Evolutionary conservation across 2,888 invertebrate genomes (phyloP).

Genomic region (Masnerella sp.): DNA sequence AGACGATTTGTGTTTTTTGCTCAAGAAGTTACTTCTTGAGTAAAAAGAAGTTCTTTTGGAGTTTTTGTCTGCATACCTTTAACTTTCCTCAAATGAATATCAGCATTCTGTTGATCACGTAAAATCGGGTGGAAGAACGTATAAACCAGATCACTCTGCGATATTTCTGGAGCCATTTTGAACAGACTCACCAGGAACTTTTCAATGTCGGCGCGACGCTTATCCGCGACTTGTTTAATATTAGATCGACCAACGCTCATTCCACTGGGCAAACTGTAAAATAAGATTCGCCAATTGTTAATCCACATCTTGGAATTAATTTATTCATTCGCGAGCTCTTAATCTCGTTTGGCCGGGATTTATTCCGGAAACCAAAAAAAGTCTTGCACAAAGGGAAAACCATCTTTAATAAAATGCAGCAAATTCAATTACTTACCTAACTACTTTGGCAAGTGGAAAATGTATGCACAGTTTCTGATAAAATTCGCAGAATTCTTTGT

Average conservation of each 20-base stretch:
- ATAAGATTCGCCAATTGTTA: constrained; percentile 24
- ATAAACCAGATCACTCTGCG: constrained; percentile 97
- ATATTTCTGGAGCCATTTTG: constrained; percentile 93
- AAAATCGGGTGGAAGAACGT: constrained; percentile 98
- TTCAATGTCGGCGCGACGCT: constrained; percentile 92
- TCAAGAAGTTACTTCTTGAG: not conserved
- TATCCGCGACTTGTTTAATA: constrained; percentile 95
- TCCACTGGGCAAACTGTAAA: constrained; percentile 83
- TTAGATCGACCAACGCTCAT: constrained; percentile 94
- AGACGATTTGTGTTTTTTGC: too few species aligned
- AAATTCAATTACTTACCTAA: constrained; percentile 83
- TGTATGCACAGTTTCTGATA: constrained; percentile 95
- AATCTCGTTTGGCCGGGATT: constrained; percentile 1
- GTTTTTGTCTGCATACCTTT: constrained; percentile 82
- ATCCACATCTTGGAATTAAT: constrained; percentile 5
- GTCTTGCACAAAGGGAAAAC: constrained; percentile 37
- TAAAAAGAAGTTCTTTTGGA: not conserved
- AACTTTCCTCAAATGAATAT: constrained; percentile 87
- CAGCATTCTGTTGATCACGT: constrained; percentile 94
- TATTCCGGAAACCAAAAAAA: constrained; percentile 37
- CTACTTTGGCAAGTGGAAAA: constrained; percentile 93
- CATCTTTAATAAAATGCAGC: constrained; percentile 34
- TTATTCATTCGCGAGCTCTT: not conserved
- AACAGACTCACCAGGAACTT: constrained; percentile 92
- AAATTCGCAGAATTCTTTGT: constrained; percentile 97